These are phyloP conservation scores for Gallinago nigripennis DNA, from an alignment of 2,797 vertebrate genomes.

Conservation along the genomic window DNA sequence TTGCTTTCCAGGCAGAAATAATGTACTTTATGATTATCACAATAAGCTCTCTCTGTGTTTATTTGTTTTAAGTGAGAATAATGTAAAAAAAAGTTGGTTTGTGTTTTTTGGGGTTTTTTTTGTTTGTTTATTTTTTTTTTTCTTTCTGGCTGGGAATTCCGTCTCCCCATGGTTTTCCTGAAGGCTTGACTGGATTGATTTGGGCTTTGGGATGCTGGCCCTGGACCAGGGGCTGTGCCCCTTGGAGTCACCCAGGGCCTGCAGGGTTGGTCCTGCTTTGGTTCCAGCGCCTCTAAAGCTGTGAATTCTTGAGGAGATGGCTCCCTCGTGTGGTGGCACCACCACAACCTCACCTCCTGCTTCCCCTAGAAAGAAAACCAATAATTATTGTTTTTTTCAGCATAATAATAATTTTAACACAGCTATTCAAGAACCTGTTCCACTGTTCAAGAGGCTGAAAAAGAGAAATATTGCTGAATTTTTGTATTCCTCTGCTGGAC, in stretches of 20 bases:
- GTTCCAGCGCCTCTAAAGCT: fast-evolving
- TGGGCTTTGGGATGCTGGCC: not conserved
- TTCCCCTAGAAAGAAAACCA: not conserved
- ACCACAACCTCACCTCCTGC: not conserved
- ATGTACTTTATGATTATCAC: fast-evolving
- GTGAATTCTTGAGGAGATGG: slow-evolving; percentile 62
- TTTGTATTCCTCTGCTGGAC: not conserved
- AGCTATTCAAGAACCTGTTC: not conserved
- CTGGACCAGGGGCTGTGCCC: not conserved
- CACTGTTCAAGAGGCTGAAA: not conserved
- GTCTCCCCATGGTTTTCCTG: not conserved
- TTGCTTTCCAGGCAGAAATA: not conserved
- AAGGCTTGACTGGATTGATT: not conserved
- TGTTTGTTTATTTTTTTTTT: too few relatives aligned
- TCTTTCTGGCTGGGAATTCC: fast-evolving
- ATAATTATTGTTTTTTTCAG: not conserved
- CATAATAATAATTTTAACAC: not conserved
- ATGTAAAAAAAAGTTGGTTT: fast-evolving
- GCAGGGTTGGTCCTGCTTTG: fast-evolving
- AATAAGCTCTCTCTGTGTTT: fast-evolving
- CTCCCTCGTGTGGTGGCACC: slow-evolving; percentile 74
- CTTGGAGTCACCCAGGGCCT: not conserved
- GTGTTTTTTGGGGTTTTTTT: too few relatives aligned
- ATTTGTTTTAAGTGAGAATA: fast-evolving
- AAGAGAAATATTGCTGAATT: not conserved